A percentile compares a stretch with the other conserved stretches of the same genome.
phyloP scores from a whole-genome alignment of 2,888 invertebrate genomes.

The Trachelus iudaicus region DNA sequence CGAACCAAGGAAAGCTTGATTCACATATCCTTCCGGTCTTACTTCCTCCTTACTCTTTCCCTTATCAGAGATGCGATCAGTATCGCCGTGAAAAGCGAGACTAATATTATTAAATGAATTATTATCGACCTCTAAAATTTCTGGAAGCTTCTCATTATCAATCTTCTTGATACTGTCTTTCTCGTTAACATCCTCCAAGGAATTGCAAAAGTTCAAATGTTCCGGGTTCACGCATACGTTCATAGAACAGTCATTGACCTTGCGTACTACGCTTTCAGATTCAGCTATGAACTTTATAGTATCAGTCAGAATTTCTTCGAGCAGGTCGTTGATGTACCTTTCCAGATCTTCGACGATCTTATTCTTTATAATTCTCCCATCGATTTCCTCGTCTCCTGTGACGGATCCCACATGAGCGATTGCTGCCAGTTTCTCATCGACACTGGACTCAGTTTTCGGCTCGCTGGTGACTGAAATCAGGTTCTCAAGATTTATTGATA shows the following conservation, averaged over 20 bases:
- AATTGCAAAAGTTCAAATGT: not conserved
- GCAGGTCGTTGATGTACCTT: slow-evolving; percentile 54
- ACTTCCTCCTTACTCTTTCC: slow-evolving; percentile 6
- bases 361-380: slow-evolving; percentile 37
- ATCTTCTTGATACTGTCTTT: not conserved
- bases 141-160: not conserved
- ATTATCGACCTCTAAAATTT: not conserved
- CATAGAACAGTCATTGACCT: slow-evolving; percentile 14
- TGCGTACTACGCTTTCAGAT: slow-evolving; percentile 33
- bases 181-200: not conserved
- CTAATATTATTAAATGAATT: slow-evolving; percentile 41
- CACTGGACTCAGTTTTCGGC: slow-evolving; percentile 5
- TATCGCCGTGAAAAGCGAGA: slow-evolving; percentile 37
- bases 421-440: not conserved
- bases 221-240: not conserved
- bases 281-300: slow-evolving; percentile 52
- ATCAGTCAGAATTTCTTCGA: slow-evolving; percentile 60
- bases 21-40: slow-evolving; percentile 47
- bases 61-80: not conserved
- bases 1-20: slow-evolving; percentile 53
- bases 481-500: slow-evolving; percentile 43
- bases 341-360: slow-evolving; percentile 59
- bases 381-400: slow-evolving; percentile 6
- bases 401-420: not conserved
- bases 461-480: slow-evolving; percentile 17